A percentile compares a stretch with the other conserved stretches of the same genome.
Evolutionary conservation across 2,113 vertebrate genomes (phyloP).

Genomic region (Symphodus melops): DNA sequence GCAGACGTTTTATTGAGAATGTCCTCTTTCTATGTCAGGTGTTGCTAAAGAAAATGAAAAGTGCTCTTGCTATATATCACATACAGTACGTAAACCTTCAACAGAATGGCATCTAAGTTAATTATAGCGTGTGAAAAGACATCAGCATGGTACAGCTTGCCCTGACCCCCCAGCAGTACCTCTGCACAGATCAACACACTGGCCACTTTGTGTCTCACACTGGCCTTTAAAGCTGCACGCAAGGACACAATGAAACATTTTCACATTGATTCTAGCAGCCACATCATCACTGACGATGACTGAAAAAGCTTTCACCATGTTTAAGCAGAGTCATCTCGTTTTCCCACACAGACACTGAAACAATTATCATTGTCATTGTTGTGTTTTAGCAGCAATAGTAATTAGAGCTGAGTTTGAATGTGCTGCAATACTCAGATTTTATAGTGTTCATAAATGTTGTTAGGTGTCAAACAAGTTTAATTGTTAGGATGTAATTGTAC

Average conservation of each 20-base stretch:
- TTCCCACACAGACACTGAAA: not conserved
- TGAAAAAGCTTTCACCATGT: constrained; percentile 14
- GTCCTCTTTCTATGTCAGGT: not conserved
- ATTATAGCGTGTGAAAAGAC: constrained; percentile 5
- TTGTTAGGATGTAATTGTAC: not conserved
- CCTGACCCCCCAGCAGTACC: not conserved
- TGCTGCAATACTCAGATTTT: not conserved
- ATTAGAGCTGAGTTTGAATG: not conserved
- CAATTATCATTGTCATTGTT: not conserved
- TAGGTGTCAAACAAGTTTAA: not conserved
- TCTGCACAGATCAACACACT: not conserved
- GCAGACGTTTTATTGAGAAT: constrained; percentile 11
- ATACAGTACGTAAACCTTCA: not conserved
- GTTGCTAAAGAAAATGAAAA: not conserved
- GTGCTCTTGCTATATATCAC: constrained; percentile 2
- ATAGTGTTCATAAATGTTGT: not conserved
- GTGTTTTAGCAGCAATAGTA: not conserved
- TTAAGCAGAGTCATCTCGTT: not conserved
- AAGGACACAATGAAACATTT: constrained; percentile 8
- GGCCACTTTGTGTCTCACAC: not conserved
- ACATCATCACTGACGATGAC: constrained; percentile 14
- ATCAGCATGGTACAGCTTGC: not conserved
- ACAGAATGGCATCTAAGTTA: not conserved
- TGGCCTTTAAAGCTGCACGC: constrained; percentile 11
- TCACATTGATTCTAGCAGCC: not conserved